phyloP scores from a whole-genome alignment of 1,140 invertebrate genomes.

The Spodoptera frugiperda region DNA sequence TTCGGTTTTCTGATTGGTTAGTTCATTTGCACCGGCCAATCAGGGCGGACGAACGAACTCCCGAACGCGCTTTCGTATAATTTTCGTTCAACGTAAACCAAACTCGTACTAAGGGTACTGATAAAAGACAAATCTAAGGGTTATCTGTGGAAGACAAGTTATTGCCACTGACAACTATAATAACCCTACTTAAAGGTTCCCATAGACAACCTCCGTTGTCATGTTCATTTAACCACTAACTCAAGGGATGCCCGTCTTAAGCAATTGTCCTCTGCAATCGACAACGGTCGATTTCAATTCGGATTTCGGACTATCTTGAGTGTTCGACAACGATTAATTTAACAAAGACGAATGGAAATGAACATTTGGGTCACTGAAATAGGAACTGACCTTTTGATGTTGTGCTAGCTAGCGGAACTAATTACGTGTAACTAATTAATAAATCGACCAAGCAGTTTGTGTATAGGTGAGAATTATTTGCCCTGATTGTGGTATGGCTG shows the following conservation, averaged over 20 bases:
- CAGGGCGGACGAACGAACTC: too few relatives aligned
- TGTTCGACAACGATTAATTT: constrained; percentile 2
- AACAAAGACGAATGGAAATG: constrained; percentile 5
- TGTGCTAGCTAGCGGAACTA: not conserved
- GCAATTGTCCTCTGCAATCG: not conserved
- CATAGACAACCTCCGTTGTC: not conserved
- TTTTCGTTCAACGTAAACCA: too few relatives aligned
- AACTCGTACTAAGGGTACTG: too few relatives aligned
- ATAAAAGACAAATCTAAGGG: too few relatives aligned
- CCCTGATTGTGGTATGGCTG: too few relatives aligned
- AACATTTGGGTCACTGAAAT: not conserved
- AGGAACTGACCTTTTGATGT: constrained; percentile 1
- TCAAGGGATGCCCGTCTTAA: not conserved
- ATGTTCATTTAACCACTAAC: constrained; percentile 1
- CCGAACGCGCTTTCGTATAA: too few relatives aligned
- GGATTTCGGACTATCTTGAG: not conserved
- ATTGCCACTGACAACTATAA: not conserved
- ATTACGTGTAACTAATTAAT: not conserved
- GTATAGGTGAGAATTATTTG: too few relatives aligned
- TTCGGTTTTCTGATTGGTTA: too few relatives aligned
- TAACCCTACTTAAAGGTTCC: not conserved
- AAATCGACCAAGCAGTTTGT: not conserved
- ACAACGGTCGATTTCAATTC: constrained; percentile 6
- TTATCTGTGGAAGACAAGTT: too few relatives aligned
- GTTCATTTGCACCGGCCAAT: too few relatives aligned